phyloP scores from a whole-genome alignment of 2,113 vertebrate genomes.

The Hymenochirus boettgeri region DNA sequence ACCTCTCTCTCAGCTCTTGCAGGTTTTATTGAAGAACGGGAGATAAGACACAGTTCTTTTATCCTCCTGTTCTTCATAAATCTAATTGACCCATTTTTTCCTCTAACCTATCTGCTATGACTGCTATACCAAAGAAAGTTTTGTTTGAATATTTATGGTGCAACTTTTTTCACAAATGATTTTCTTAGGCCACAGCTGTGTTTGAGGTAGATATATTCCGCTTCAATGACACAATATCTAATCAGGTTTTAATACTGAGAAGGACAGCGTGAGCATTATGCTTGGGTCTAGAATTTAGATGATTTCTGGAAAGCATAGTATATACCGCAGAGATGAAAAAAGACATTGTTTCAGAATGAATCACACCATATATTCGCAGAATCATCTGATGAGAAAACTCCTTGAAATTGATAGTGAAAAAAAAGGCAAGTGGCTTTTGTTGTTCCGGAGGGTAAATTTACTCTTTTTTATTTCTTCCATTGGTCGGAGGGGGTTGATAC shows the following conservation, averaged over 20 bases:
- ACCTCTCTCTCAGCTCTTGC: too few relatives aligned
- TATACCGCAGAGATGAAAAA: conserved; percentile 45
- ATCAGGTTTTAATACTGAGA: conserved; percentile 12
- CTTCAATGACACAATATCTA: conserved; percentile 21
- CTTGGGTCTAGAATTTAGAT: conserved; percentile 25
- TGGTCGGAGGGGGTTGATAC: conserved; percentile 42
- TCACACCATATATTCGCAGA: conserved; percentile 46
- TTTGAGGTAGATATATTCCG: background rate
- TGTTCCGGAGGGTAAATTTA: conserved; percentile 44
- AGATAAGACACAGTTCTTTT: too few relatives aligned
- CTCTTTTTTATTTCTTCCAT: conserved; percentile 28
- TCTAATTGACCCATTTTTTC: too few relatives aligned
- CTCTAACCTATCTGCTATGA: too few relatives aligned
- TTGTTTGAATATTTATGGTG: too few relatives aligned
- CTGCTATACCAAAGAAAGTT: too few relatives aligned
- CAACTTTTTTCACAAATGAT: too few relatives aligned
- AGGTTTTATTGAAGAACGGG: too few relatives aligned
- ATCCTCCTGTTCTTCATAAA: too few relatives aligned
- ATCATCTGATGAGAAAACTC: conserved; percentile 44
- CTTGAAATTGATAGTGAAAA: conserved; percentile 33
- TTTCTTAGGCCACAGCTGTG: too few relatives aligned
- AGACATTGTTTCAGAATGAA: conserved; percentile 45
- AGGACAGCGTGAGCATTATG: conserved; percentile 30
- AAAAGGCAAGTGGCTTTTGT: conserved; percentile 37
- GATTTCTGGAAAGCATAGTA: conserved; percentile 44